Evolutionary conservation across 2,888 invertebrate species (phyloP).

Genomic region (Temnothorax unifasciatus): DNA sequence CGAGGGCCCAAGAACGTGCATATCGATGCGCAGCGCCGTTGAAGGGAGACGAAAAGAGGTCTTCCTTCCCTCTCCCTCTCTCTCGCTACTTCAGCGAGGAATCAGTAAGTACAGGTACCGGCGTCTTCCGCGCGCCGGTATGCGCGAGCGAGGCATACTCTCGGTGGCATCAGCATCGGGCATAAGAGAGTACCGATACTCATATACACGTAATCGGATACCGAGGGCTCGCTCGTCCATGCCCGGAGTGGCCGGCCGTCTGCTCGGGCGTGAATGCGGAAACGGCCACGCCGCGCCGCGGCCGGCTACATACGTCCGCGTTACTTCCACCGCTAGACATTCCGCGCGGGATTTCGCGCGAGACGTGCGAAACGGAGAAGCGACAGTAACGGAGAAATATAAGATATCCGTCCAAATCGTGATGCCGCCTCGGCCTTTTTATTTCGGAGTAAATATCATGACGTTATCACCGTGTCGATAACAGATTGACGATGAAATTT

Average conservation of each 20-base stretch:
- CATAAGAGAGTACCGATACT: constrained; percentile 50
- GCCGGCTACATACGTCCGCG: constrained; percentile 65
- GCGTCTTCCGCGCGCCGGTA: constrained; percentile 50
- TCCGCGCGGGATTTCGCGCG: constrained; percentile 27
- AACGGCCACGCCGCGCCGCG: constrained; percentile 58
- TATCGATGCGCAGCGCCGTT: constrained; percentile 26
- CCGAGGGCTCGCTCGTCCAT: constrained; percentile 65
- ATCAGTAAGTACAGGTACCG: constrained; percentile 47
- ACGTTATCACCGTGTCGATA: background rate
- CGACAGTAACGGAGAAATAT: background rate
- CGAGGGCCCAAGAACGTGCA: constrained; percentile 42
- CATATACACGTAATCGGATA: constrained; percentile 63
- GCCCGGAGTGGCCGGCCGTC: constrained; percentile 59
- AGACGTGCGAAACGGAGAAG: background rate
- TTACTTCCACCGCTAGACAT: constrained; percentile 18
- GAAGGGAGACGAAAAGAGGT: constrained; percentile 23
- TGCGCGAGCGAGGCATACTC: constrained; percentile 29
- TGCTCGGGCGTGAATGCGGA: constrained; percentile 78
- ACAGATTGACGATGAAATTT: too few species aligned
- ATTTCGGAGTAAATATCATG: background rate
- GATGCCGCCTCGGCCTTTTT: background rate
- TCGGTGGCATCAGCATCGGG: constrained; percentile 41
- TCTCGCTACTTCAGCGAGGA: constrained; percentile 37
- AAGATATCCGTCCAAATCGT: background rate
- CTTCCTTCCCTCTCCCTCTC: background rate